phyloP scores from a whole-genome alignment of 2,113 vertebrate species.

The Hypanus sabinus region DNA sequence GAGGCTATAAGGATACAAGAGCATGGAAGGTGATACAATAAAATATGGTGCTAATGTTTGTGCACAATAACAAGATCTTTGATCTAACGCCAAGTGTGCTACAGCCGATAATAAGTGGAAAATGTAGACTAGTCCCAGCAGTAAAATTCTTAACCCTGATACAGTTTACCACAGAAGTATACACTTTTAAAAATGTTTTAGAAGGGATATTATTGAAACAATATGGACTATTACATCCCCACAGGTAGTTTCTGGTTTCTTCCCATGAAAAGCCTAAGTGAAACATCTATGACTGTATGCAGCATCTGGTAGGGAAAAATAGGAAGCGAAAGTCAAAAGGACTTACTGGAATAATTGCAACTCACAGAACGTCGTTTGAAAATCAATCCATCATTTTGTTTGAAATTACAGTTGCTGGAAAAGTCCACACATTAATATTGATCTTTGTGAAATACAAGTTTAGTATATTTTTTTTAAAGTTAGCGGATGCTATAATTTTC shows the following conservation, averaged over 20 bases:
- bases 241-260: background rate
- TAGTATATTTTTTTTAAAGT: background rate
- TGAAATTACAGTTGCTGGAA: background rate
- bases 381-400: background rate
- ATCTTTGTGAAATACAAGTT: background rate
- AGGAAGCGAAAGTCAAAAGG: background rate
- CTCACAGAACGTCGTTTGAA: background rate
- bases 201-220: background rate
- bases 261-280: background rate
- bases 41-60: background rate
- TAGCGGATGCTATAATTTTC: background rate
- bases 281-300: background rate
- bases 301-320: background rate
- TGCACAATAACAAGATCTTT: background rate
- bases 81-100: background rate
- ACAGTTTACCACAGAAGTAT: background rate
- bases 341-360: background rate
- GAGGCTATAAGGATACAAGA: no score
- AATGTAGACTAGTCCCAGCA: background rate
- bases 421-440: background rate
- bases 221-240: background rate
- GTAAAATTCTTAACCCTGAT: background rate
- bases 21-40: background rate
- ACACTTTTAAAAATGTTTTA: background rate
- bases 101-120: background rate